Base-by-base conservation (phyloP, 2,797 vertebrate genomes). In the Crax fasciolata region DNA sequence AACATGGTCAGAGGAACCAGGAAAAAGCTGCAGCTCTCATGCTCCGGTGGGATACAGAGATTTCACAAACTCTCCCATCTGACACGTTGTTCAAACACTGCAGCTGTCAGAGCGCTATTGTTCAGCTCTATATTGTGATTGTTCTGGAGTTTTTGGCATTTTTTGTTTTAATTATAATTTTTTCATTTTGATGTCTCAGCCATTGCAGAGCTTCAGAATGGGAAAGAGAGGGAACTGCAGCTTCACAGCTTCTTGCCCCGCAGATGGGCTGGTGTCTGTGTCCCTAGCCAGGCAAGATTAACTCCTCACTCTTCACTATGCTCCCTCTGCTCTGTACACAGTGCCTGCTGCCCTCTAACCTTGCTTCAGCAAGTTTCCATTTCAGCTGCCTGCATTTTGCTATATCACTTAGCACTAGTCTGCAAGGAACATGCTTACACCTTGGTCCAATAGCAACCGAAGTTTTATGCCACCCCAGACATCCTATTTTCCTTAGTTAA, bases 71-170 rank as follows among this genome's bases (percentile, higher is more conserved):
- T 72, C 83, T 85, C 81, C 93, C 79, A 57, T 61, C 61, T 4
- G 18, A 87, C 65, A 15, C 1, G 0, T 74, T 71, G 87, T 61
- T 93, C 89, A 83, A 80, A 85, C 65, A 3, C 89, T 79, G 96
- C 96, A 96, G 95, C 91, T 95, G 91, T 71, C 94, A 92, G 89
- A 52, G 7, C 44, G 23, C 65, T 6, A 4, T 71, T 80, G 84
- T 74, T 92, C 82, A 30, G 75, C 6, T 77, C 72, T 85, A 61
- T 58, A 51, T 82, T 43, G 87, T 44, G 61, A 51, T 82, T 43
- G 87, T 44, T 58, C 2, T 65, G 82, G 82, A 73, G n/a, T 30
- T 32, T 32, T 20, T 20, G n/a, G n/a, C 32, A n/a, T 13, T 6
- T 57, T 21, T 57, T 32, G 12, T 16, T 28, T 28, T 55, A 35